phyloP scores from a whole-genome alignment of 2,797 vertebrate genomes.

The Kryptolebias ocellatus region DNA sequence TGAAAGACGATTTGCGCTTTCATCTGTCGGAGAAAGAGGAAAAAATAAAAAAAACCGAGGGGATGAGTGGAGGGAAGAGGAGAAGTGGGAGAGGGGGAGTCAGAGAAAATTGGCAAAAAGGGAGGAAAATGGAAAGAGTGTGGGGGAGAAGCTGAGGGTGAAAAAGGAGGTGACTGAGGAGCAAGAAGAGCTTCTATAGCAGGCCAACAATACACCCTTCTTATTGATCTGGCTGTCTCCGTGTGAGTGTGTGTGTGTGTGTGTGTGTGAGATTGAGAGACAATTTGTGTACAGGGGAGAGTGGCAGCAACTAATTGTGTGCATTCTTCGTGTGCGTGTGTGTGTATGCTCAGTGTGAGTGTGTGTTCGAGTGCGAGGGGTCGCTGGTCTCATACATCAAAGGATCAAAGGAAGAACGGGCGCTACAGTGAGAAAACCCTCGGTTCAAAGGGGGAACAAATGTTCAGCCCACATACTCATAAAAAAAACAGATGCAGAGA shows the following conservation, averaged over 20 bases:
- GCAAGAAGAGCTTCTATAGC: conserved; percentile 32
- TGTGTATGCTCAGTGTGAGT: conserved; percentile 13
- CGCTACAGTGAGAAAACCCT: conserved; percentile 65
- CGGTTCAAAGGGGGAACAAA: conserved; percentile 59
- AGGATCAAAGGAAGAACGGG: conserved; percentile 71
- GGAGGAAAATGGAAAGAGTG: conserved; percentile 5
- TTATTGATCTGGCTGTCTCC: conserved; percentile 64
- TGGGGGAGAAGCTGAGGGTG: conserved; percentile 18
- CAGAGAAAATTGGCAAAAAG: conserved; percentile 23
- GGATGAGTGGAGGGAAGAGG: conserved; percentile 16
- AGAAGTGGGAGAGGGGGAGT: conserved; percentile 25
- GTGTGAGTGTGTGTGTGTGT: conserved; percentile 53
- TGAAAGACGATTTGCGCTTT: conserved; percentile 74
- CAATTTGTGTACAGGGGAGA: conserved; percentile 39
- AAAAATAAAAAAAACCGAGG: conserved; percentile 21
- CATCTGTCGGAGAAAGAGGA: conserved; percentile 64
- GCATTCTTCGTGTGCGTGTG: conserved; percentile 27
- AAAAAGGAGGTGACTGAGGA: conserved; percentile 33
- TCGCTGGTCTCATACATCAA: conserved; percentile 65
- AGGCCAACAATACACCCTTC: conserved; percentile 72
- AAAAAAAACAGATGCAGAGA: conserved; percentile 54
- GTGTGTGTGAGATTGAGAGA: conserved; percentile 54
- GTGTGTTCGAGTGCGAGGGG: conserved; percentile 29
- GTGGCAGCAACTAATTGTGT: conserved; percentile 35
- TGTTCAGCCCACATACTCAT: conserved; percentile 44